These are phyloP conservation scores for Oryzias woworae DNA, from an alignment of 2,113 vertebrate genomes.

Conservation along the genomic window DNA sequence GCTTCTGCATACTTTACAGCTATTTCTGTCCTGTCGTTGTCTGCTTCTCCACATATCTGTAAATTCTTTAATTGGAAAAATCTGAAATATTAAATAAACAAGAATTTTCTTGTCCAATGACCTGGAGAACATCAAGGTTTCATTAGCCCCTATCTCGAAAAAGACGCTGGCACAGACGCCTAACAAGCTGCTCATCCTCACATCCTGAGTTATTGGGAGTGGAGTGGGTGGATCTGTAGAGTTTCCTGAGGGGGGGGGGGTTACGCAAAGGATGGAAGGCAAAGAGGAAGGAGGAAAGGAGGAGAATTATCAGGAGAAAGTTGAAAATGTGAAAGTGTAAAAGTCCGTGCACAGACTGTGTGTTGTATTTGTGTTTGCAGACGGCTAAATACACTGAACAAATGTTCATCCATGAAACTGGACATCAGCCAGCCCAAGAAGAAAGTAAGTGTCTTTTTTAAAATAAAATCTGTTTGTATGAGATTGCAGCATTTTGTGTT, in stretches of 20 bases:
- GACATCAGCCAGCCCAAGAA: conserved; percentile 94
- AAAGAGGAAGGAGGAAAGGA: conserved; percentile 8
- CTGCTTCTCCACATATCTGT: conserved; percentile 29
- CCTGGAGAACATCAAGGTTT: conserved; percentile 19
- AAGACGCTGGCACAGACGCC: neutral
- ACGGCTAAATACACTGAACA: conserved; percentile 95
- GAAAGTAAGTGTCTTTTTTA: conserved; percentile 82
- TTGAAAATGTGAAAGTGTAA: conserved; percentile 5
- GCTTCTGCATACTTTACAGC: conserved; percentile 6
- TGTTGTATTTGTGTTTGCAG: conserved; percentile 73
- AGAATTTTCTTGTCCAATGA: too few relatives aligned
- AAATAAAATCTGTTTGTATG: neutral
- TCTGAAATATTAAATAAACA: too few relatives aligned
- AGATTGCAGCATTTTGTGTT: neutral
- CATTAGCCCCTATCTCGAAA: conserved; percentile 9
- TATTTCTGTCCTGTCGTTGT: neutral
- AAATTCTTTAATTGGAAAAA: too few relatives aligned
- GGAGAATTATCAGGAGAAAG: conserved; percentile 1
- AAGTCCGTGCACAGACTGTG: conserved; percentile 1
- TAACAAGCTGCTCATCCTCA: conserved; percentile 19
- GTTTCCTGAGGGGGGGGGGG: neutral
- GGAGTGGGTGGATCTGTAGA: conserved; percentile 4
- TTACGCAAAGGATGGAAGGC: neutral
- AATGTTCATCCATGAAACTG: conserved; percentile 98
- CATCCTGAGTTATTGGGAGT: conserved; percentile 2